Evolutionary conservation across 2,888 invertebrate species (phyloP).

Genomic region (Papilio gigon): DNA sequence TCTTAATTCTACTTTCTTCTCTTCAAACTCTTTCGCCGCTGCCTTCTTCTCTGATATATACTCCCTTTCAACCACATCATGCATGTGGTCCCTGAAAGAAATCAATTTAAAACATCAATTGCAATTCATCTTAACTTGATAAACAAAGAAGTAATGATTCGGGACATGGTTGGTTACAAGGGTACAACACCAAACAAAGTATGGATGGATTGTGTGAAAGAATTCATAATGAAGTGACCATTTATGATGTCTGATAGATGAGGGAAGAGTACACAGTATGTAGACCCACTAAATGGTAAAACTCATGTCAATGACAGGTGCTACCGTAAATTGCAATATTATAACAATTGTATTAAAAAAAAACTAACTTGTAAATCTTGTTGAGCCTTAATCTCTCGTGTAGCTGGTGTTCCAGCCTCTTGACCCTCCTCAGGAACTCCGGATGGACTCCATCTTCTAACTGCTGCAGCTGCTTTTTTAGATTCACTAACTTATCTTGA

Average conservation of each 20-base stretch:
- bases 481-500: slow-evolving; percentile 93
- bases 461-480: slow-evolving; percentile 95
- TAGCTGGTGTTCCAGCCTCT: slow-evolving; percentile 90
- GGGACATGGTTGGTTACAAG: no score
- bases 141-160: no score
- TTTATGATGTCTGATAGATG: no score
- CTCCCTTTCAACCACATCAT: slow-evolving; percentile 93
- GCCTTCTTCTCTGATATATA: slow-evolving; percentile 94
- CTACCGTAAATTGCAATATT: no score
- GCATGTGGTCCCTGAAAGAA: slow-evolving; percentile 86
- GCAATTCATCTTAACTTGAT: no score
- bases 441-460: slow-evolving; percentile 92
- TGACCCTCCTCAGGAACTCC: slow-evolving; percentile 91
- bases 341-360: slow-evolving; percentile 5
- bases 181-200: no score
- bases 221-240: no score
- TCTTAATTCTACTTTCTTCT: slow-evolving; percentile 94
- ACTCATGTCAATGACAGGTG: no score
- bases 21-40: slow-evolving; percentile 95
- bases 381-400: slow-evolving; percentile 91
- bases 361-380: slow-evolving; percentile 82
- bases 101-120: background rate
- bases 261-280: no score
- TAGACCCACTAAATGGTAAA: no score
- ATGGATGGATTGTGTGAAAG: no score